Base-by-base conservation (phyloP, 2,888 invertebrate species). In the Ferrisia virgata region DNA sequence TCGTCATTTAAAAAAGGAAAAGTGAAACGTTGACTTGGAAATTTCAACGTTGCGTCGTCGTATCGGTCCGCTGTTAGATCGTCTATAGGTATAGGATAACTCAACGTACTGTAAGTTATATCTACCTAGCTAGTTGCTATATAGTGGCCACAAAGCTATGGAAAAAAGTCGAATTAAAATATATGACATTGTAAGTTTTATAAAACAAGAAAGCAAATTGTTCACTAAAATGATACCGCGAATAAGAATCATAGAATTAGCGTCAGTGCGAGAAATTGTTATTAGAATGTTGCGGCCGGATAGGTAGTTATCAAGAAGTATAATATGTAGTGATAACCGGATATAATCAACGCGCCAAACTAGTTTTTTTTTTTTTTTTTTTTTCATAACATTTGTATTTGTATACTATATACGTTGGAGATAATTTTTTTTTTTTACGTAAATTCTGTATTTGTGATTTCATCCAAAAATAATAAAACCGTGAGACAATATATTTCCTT, bases 341-440 rank as follows among this genome's bases (percentile, higher is more conserved):
- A 76, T 76, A 76, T 69, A 69, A 69, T 76, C 72, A 76, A 76
- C 69, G 69, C 53, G 53, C 72, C 72, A 33, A 76, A 76, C 31
- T 76, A 76, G 36, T 36, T 64, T 64, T 36, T 31, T n/a, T 31
- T 76, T 76, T 76, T n/a, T 76, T 36, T 64, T 64, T 36, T 31
- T n/a, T 31, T 76, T 76, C 36, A 36, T 76, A 31, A n/a, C 31
- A 69, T 69, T 69, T 69, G 28, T 13, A 69, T 69, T 69, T 69
- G 28, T 13, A 25, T 28, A 22, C 11, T 69, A n/a, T n/a, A 69
- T 31, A 69, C 31, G 22, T 64, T 28, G 28, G 13, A 64, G 64
- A 64, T 11, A 36, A 76, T 36, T 76, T 36, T 31, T 33, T 64
- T 64, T 28, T 4, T 8, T 18, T n/a, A 76, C 13, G 36, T 76